Conservation (phyloP, 2,797 vertebrate genomes). For the Pipistrellus kuhlii region DNA sequence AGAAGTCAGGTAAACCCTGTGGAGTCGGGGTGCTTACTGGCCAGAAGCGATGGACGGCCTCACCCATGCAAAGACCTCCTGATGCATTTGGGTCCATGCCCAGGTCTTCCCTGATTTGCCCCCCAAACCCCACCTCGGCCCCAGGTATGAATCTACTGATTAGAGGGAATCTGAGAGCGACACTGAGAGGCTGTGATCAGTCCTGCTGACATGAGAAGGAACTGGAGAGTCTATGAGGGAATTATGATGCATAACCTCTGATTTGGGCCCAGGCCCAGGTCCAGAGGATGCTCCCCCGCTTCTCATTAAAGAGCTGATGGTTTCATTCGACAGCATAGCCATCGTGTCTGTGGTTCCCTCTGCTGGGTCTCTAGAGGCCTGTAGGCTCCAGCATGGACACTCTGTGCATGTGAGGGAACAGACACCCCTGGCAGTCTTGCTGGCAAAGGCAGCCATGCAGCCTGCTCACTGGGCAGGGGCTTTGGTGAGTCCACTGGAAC, state of each 20-base stretch:
- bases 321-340: background rate
- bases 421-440: background rate
- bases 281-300: background rate
- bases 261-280: background rate
- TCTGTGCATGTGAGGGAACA: background rate
- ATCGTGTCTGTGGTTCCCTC: background rate
- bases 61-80: slow-evolving; percentile 55
- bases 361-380: background rate
- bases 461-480: accelerated
- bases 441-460: background rate
- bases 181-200: slow-evolving; percentile 53
- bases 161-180: slow-evolving; percentile 33
- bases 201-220: slow-evolving; percentile 63
- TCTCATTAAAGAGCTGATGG: slow-evolving; percentile 68
- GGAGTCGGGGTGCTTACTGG: slow-evolving; percentile 69
- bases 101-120: background rate
- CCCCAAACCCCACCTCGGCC: slow-evolving; percentile 44
- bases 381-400: accelerated
- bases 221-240: slow-evolving; percentile 64
- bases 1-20: slow-evolving; percentile 48
- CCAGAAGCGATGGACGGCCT: slow-evolving; percentile 43
- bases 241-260: slow-evolving; percentile 62
- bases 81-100: slow-evolving; percentile 77
- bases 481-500: background rate
- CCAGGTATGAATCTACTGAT: slow-evolving; percentile 80